Percentiles rank a stretch among this genome's conserved stretches.
These are phyloP conservation scores for Sebastes itinus DNA, from an alignment of 2,797 vertebrate genomes.

Conservation along the genomic window DNA sequence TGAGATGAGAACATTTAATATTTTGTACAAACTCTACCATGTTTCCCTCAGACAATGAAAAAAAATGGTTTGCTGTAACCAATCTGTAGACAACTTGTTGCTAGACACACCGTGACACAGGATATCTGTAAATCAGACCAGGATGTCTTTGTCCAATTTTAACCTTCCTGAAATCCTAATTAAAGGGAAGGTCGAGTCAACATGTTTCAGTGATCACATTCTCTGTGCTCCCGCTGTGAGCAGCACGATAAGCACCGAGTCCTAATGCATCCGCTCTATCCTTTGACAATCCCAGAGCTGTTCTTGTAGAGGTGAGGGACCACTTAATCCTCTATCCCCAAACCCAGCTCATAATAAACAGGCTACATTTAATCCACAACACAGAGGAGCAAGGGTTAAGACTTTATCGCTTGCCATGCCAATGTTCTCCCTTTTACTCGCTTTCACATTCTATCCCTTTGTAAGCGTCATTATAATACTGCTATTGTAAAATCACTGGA, in stretches of 20 bases:
- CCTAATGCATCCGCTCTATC: slow-evolving; percentile 40
- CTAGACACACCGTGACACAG: slow-evolving; percentile 32
- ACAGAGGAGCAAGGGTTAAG: slow-evolving; percentile 59
- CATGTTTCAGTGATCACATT: slow-evolving; percentile 23
- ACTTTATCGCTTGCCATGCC: slow-evolving; percentile 42
- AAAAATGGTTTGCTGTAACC: not conserved
- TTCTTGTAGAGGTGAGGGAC: slow-evolving; percentile 51
- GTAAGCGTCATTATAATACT: slow-evolving; percentile 42
- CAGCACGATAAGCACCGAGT: slow-evolving; percentile 31
- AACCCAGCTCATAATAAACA: slow-evolving; percentile 59
- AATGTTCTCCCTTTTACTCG: slow-evolving; percentile 36
- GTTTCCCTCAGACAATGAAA: not conserved
- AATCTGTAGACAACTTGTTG: not conserved
- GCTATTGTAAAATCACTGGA: slow-evolving; percentile 51
- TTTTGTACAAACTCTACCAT: not conserved
- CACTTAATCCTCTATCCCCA: slow-evolving; percentile 56
- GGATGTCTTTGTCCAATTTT: slow-evolving; percentile 6
- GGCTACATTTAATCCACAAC: slow-evolving; percentile 64
- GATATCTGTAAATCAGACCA: slow-evolving; percentile 22
- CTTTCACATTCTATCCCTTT: slow-evolving; percentile 28
- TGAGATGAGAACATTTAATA: not conserved
- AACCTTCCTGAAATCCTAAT: slow-evolving; percentile 40
- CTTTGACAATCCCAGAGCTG: slow-evolving; percentile 48
- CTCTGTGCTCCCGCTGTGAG: slow-evolving; percentile 20
- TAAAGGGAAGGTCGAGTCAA: slow-evolving; percentile 33